Evolutionary conservation across 2,888 invertebrate species (phyloP).

Genomic region (Apodemia mormo): DNA sequence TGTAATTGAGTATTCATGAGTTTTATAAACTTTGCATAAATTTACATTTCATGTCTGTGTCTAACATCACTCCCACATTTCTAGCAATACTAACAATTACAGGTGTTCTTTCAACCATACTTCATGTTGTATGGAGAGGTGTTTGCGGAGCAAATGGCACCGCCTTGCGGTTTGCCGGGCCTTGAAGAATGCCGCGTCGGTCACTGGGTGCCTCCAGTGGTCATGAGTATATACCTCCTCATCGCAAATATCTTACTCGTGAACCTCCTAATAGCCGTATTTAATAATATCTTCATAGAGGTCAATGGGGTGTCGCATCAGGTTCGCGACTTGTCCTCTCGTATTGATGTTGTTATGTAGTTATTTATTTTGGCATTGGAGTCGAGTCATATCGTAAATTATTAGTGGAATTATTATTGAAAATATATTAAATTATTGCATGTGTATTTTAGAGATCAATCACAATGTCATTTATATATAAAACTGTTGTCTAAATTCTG

Average conservation of each 20-base stretch:
- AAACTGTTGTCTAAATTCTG: too few species aligned
- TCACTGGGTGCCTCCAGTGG: conserved; percentile 96
- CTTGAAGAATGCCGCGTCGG: conserved; percentile 90
- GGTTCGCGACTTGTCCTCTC: conserved; percentile 72
- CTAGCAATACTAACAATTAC: conserved; percentile 62
- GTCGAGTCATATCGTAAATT: conserved; percentile 25
- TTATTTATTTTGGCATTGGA: conserved; percentile 33
- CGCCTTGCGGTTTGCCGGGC: conserved; percentile 90
- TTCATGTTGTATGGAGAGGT: conserved; percentile 99
- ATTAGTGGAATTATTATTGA: not conserved
- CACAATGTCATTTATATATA: not conserved
- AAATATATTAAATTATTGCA: not conserved
- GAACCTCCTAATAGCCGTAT: conserved; percentile 98
- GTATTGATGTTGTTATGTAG: conserved; percentile 36
- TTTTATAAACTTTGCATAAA: not conserved
- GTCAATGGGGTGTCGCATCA: conserved; percentile 98
- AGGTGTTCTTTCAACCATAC: conserved; percentile 98
- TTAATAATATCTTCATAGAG: conserved; percentile 98
- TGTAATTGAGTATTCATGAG: not conserved
- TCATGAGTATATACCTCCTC: conserved; percentile 98
- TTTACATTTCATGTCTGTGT: not conserved
- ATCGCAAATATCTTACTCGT: conserved; percentile 98
- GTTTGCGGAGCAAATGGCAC: conserved; percentile 97
- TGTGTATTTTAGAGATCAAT: not conserved
- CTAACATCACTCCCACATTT: conserved; percentile 15